phyloP scores from a whole-genome alignment of 2,888 invertebrate genomes.

The Drosophila testacea region DNA sequence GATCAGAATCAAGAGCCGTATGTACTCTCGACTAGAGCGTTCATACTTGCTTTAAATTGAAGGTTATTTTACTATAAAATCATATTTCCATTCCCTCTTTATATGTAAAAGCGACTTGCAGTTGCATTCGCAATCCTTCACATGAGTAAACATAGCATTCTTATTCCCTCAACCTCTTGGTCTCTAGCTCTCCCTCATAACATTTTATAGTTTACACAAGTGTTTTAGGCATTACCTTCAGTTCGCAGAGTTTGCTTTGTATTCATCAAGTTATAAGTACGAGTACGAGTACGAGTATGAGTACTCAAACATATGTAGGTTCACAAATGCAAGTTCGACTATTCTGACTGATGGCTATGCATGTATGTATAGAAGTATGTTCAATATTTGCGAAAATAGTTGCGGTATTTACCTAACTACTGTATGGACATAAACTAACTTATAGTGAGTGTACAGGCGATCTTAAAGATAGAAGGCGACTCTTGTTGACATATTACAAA shows the following conservation, averaged over 20 bases:
- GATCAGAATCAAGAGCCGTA: too few relatives aligned
- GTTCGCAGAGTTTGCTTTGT: constrained; percentile 12
- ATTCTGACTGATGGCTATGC: constrained; percentile 20
- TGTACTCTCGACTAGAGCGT: too few relatives aligned
- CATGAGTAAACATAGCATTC: constrained; percentile 15
- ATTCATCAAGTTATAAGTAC: constrained; percentile 19
- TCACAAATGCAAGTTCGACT: constrained; percentile 11
- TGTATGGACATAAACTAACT: constrained; percentile 44
- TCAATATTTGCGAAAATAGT: constrained; percentile 65
- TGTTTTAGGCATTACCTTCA: constrained; percentile 52
- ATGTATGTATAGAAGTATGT: constrained; percentile 42
- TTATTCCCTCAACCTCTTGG: not conserved
- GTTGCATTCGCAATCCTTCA: constrained; percentile 30
- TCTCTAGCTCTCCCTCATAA: too few relatives aligned
- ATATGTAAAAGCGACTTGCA: constrained; percentile 2
- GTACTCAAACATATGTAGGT: not conserved
- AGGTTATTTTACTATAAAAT: too few relatives aligned
- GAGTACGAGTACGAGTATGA: constrained; percentile 4
- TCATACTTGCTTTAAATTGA: too few relatives aligned
- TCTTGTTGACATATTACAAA: constrained; percentile 29
- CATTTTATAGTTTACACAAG: constrained; percentile 46
- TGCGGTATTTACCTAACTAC: constrained; percentile 61
- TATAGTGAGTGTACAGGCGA: constrained; percentile 14
- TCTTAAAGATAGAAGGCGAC: constrained; percentile 9
- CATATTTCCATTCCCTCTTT: not conserved